These are phyloP conservation scores for Cephus runcator DNA, from an alignment of 2,888 invertebrate species.

Conservation along the genomic window DNA sequence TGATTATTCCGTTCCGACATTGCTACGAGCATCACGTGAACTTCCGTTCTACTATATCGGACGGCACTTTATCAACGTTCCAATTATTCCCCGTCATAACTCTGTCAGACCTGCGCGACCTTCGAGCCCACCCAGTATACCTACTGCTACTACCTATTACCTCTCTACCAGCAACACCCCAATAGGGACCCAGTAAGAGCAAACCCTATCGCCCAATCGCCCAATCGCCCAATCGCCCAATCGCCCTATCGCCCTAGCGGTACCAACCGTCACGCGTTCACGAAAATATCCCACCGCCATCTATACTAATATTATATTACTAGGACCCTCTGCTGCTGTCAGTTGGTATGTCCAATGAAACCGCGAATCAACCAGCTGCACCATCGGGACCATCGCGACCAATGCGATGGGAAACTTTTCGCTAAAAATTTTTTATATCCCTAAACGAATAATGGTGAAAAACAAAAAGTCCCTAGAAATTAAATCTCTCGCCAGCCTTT, in stretches of 20 bases:
- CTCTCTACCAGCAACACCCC: background rate
- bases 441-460: background rate
- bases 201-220: background rate
- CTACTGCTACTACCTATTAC: background rate
- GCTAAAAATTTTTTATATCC: background rate
- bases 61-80: background rate
- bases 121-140: background rate
- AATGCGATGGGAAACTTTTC: background rate
- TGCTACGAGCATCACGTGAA: background rate
- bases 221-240: no score
- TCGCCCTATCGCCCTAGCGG: background rate
- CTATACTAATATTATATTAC: background rate
- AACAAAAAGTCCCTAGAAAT: background rate
- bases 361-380: background rate
- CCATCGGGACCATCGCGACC: background rate
- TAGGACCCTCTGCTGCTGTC: background rate
- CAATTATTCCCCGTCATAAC: constrained; percentile 6
- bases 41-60: background rate
- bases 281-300: background rate
- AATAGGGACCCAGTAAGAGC: background rate
- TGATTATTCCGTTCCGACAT: background rate
- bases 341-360: background rate
- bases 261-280: background rate
- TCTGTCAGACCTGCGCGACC: background rate
- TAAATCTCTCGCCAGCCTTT: background rate